A percentile compares a stretch with the other conserved stretches of the same genome.
phyloP scores from a whole-genome alignment of 2,888 invertebrate species.

The Synanthedon formicaeformis region DNA sequence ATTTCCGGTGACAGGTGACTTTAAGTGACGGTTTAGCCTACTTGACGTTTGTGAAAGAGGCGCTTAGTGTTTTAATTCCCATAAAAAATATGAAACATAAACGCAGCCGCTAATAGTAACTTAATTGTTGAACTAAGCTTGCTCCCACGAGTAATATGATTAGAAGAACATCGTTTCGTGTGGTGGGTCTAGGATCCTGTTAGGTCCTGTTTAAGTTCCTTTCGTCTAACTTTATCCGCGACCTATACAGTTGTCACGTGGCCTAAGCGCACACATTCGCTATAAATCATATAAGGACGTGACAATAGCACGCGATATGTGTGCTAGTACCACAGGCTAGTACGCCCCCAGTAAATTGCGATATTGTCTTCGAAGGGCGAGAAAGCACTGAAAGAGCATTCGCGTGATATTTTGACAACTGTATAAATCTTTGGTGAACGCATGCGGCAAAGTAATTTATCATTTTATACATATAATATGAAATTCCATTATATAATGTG shows the following conservation, averaged over 20 bases:
- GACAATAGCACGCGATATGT: constrained; percentile 23
- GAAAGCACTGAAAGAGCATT: constrained; percentile 6
- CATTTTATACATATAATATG: neutral
- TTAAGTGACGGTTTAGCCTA: no score
- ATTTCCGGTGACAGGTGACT: no score
- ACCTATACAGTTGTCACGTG: constrained; percentile 7
- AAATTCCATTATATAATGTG: neutral
- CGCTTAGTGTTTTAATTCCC: no score
- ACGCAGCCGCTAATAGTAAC: no score
- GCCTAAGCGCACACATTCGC: constrained; percentile 6
- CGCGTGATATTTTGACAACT: neutral
- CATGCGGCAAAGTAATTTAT: neutral
- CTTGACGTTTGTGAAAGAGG: no score
- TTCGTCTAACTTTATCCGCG: neutral
- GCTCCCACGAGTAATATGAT: neutral
- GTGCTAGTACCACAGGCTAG: constrained; percentile 4
- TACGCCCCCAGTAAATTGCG: constrained; percentile 9
- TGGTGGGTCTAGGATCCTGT: neutral
- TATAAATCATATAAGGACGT: constrained; percentile 26
- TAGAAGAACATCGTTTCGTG: neutral
- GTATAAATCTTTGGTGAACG: neutral
- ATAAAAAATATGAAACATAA: no score
- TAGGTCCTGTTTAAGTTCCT: neutral
- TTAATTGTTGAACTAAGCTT: no score
- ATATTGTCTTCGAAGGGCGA: neutral